Evolutionary conservation across 2,888 invertebrate species (phyloP), one percentile per base, ranked within the genome.

Genomic region (Rhagonycha fulva): DNA sequence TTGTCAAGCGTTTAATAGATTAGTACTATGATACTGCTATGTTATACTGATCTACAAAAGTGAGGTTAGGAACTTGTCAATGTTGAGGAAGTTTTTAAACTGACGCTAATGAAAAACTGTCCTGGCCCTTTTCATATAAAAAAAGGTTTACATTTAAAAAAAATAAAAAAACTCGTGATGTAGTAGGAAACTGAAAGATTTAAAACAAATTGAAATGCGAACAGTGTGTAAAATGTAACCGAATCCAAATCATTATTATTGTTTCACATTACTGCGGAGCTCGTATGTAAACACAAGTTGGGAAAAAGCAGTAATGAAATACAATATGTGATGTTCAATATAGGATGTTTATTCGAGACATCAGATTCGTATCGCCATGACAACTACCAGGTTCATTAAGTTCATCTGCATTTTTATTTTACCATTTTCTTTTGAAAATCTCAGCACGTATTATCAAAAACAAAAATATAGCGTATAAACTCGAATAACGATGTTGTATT

Each of bases 291-390:
- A 78, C 78, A 78, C 72, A 72, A 71, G 68, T 72, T 68, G 71
- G 61, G 63, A 76, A 73, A 73, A 76, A 78, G 66, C 73, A 71
- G 77, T 83, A 84, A 83, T 82, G 81, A 84, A 83, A 83, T 81
- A 83, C 82, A 83, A 83, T 84, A 84, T 84, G 82, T 82, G 82
- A 82, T 83, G 81, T 83, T 83, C 84, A 83, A 83, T 83, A 82
- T 82, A 82, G 81, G 81, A 82, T 83, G 83, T 82, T 82, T 82
- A 82, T 83, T 83, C 81, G 81, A 83, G 81, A 83, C 82, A 82
- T 82, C 81, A 80, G 81, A 81, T 82, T 81, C 80, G 79, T 80
- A 82, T 84, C 80, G 80, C 82, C 82, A 82, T 82, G 82, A 80
- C 80, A 80, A 83, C 83, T 77, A 72, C 76, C 77, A 82, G 83